A percentile compares a stretch with the other conserved stretches of the same genome.
Conservation (phyloP, 2,888 invertebrate genomes). For the Bellardia pandia region DNA sequence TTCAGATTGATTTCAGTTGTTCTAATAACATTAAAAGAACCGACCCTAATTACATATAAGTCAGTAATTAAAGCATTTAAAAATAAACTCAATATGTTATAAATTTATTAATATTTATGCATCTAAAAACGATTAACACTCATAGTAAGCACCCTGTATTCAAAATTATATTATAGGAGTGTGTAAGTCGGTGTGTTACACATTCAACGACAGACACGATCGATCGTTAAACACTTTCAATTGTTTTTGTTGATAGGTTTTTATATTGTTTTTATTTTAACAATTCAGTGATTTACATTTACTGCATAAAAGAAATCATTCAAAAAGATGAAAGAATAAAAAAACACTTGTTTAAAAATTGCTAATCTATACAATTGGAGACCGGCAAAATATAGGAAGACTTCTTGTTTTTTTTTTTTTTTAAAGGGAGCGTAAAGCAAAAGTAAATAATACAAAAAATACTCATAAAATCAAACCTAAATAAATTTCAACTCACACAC, state of each 20-base stretch:
- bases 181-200: background rate
- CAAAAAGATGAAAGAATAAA: constrained; percentile 8
- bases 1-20: too few species aligned
- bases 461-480: background rate
- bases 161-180: background rate
- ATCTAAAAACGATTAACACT: background rate
- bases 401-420: background rate
- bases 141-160: background rate
- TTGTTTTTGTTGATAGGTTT: constrained; percentile 13
- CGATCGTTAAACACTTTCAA: constrained; percentile 11
- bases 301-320: constrained; percentile 31
- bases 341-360: constrained; percentile 62
- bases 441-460: constrained; percentile 3
- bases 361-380: constrained; percentile 9
- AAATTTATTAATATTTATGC: too few species aligned
- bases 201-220: background rate
- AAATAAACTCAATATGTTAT: too few species aligned
- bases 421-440: constrained; percentile 18
- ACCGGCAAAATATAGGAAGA: constrained; percentile 35
- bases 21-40: too few species aligned
- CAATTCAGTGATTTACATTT: constrained; percentile 19
- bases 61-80: too few species aligned
- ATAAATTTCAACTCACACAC: constrained; percentile 16
- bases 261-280: constrained; percentile 25
- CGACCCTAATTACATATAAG: too few species aligned